Evolutionary conservation across 2,797 vertebrate genomes (phyloP).

Genomic region (Hyperoplus immaculatus): DNA sequence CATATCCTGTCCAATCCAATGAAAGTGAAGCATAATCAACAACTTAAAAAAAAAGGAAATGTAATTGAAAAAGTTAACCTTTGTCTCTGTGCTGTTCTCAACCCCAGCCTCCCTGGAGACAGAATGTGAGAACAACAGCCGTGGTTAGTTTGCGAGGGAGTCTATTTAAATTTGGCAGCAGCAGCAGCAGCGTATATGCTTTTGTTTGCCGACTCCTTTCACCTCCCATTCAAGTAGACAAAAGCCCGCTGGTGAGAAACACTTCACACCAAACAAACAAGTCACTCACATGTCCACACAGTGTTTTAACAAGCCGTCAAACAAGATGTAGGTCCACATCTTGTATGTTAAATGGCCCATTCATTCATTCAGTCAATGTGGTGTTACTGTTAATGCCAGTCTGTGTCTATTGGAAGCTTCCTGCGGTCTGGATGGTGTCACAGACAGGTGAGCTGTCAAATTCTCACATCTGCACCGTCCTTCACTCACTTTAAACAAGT

Average conservation of each 20-base stretch:
- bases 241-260: conserved; percentile 25
- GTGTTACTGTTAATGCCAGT: not conserved
- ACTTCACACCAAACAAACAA: conserved; percentile 33
- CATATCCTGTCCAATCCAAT: conserved; percentile 30
- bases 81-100: conserved; percentile 1
- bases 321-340: conserved; percentile 27
- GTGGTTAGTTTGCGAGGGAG: not conserved
- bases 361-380: no score
- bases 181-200: conserved; percentile 23
- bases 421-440: not conserved
- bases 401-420: not conserved
- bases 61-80: conserved; percentile 34
- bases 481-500: not conserved
- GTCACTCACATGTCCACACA: not conserved
- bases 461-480: conserved; percentile 3
- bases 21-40: conserved; percentile 22
- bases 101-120: conserved; percentile 13
- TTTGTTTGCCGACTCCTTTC: conserved; percentile 16
- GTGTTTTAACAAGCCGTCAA: conserved; percentile 25
- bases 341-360: not conserved
- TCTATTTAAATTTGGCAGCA: conserved; percentile 10
- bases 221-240: conserved; percentile 46
- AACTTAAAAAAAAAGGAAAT: conserved; percentile 11
- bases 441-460: not conserved
- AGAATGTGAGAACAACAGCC: not conserved